Conservation (phyloP, 2,888 invertebrate genomes). For the Campoletis raptor region DNA sequence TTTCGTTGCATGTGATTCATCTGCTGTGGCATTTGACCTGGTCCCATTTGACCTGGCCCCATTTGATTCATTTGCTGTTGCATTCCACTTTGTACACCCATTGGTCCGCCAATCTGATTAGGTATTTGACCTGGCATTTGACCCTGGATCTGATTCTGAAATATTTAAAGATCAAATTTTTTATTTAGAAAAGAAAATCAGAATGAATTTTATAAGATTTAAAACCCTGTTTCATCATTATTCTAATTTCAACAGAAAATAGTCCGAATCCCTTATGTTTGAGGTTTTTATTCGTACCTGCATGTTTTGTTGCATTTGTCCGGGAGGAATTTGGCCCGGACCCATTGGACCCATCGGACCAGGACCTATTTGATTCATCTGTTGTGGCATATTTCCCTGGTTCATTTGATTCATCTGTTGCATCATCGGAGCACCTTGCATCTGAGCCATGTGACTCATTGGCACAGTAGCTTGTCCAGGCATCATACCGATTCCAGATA, state of each 20-base stretch:
- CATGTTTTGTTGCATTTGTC: constrained; percentile 82
- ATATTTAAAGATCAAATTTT: background rate
- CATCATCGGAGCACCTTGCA: constrained; percentile 86
- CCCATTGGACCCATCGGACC: constrained; percentile 79
- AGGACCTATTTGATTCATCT: constrained; percentile 82
- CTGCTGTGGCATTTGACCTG: constrained; percentile 84
- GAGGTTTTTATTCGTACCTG: constrained; percentile 70
- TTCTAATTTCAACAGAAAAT: background rate
- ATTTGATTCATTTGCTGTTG: constrained; percentile 84
- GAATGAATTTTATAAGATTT: background rate
- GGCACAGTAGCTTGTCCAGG: constrained; percentile 84
- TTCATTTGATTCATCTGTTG: constrained; percentile 84
- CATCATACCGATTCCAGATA: constrained; percentile 85
- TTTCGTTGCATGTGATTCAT: constrained; percentile 85
- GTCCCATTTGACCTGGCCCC: constrained; percentile 80
- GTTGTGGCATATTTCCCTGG: constrained; percentile 82
- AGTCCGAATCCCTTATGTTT: background rate
- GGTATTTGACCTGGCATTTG: constrained; percentile 82
- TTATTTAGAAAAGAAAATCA: background rate
- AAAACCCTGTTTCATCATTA: no score
- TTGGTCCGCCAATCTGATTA: constrained; percentile 81
- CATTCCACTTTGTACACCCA: constrained; percentile 80
- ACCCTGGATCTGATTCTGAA: constrained; percentile 81
- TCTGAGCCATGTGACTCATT: constrained; percentile 86
- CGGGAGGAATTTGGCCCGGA: constrained; percentile 78